phyloP scores from a whole-genome alignment of 1,140 invertebrate species.

The Ceratina japonica region DNA sequence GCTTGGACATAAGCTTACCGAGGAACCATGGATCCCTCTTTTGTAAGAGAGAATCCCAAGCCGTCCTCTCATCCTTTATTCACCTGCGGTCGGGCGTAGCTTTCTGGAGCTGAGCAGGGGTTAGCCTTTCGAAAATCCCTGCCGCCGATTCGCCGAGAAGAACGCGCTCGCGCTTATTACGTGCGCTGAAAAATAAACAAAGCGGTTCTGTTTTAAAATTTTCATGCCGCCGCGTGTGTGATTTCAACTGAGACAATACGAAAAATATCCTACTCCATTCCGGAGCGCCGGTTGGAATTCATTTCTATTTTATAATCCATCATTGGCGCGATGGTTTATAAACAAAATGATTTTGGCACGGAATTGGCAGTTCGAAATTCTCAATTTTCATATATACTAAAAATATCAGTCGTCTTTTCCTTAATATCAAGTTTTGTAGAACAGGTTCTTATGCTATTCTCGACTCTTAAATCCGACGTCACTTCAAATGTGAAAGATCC shows the following conservation, averaged over 20 bases:
- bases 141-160: neutral
- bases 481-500: no score
- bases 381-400: no score
- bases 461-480: no score
- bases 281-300: neutral
- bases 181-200: slow-evolving; percentile 54
- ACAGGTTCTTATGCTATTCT: no score
- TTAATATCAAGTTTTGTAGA: no score
- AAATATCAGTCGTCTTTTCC: no score
- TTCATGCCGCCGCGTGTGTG: no score
- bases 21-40: slow-evolving; percentile 28
- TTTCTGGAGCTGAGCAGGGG: slow-evolving; percentile 38
- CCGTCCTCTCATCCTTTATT: slow-evolving; percentile 57
- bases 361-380: no score
- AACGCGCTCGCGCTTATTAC: slow-evolving; percentile 53
- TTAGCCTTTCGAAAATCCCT: slow-evolving; percentile 46
- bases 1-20: neutral
- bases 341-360: no score
- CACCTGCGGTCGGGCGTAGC: slow-evolving; percentile 53
- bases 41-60: slow-evolving; percentile 41
- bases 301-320: neutral
- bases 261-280: neutral
- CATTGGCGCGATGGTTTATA: no score
- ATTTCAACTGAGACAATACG: neutral
- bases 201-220: neutral